Percentiles rank a stretch among this genome's conserved stretches.
Evolutionary conservation across 1,140 invertebrate species (phyloP).

Genomic region (Panagrolaimus sp.): DNA sequence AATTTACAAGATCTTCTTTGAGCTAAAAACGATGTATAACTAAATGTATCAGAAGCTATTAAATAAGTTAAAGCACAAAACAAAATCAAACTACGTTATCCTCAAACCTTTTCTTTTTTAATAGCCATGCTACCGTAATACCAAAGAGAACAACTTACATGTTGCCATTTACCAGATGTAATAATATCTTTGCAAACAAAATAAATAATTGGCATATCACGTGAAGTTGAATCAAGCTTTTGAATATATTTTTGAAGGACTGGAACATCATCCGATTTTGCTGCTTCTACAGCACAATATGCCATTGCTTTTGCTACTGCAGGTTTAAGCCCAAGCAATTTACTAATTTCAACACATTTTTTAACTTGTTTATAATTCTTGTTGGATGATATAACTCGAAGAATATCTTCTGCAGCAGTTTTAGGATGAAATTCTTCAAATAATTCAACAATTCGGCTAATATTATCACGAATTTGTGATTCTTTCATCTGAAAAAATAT

Average conservation of each 20-base stretch:
- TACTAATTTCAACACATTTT: neutral
- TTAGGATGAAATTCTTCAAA: constrained; percentile 8
- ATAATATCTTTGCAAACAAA: constrained; percentile 9
- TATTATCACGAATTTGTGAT: neutral
- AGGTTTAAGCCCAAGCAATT: neutral
- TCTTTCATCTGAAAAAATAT: neutral
- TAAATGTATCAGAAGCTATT: too few species aligned
- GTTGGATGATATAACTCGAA: neutral
- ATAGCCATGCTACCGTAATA: too few species aligned
- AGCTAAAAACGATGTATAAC: neutral
- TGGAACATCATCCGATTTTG: neutral
- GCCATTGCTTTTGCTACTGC: constrained; percentile 7
- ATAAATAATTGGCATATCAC: neutral
- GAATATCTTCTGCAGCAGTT: neutral
- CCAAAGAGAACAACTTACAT: too few species aligned
- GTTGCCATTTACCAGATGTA: neutral
- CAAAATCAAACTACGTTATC: too few species aligned
- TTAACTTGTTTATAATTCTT: constrained; percentile 8
- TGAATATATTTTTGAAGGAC: neutral
- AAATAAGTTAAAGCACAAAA: too few species aligned
- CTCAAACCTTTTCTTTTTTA: too few species aligned
- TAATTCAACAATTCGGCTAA: neutral
- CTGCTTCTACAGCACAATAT: neutral
- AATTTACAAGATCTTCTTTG: constrained; percentile 1
- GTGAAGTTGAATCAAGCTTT: neutral